A percentile compares a stretch with the other conserved stretches of the same genome.
These are phyloP conservation scores for Pelochelys cantorii DNA, from an alignment of 2,797 vertebrate species.

Conservation along the genomic window DNA sequence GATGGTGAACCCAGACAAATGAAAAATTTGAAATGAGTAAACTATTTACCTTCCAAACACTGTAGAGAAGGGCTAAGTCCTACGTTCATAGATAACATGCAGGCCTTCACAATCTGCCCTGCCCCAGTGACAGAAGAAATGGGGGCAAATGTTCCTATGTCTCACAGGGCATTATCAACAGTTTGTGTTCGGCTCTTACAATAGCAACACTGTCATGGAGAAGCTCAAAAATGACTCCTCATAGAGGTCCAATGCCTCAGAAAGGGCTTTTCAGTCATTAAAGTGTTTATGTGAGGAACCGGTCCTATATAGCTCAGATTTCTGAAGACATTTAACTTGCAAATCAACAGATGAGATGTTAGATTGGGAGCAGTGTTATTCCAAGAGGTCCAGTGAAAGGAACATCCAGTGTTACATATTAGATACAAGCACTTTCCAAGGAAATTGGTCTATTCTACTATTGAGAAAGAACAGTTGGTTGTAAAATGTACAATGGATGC, in stretches of 20 bases:
- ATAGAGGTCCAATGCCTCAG: not conserved
- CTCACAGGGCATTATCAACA: not conserved
- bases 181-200: not conserved
- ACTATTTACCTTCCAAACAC: not conserved
- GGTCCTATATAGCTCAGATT: too few relatives aligned
- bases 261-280: not conserved
- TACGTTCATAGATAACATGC: not conserved
- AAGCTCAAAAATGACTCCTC: not conserved
- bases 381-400: too few relatives aligned
- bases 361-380: too few relatives aligned
- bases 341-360: too few relatives aligned
- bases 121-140: not conserved
- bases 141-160: not conserved
- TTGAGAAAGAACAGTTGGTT: too few relatives aligned
- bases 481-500: too few relatives aligned
- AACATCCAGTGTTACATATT: too few relatives aligned
- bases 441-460: too few relatives aligned
- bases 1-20: not conserved
- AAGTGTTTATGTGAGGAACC: too few relatives aligned
- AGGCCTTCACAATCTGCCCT: not conserved
- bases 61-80: not conserved
- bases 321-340: too few relatives aligned
- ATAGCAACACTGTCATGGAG: not conserved
- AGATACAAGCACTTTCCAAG: too few relatives aligned
- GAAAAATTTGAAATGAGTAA: not conserved